Conservation (phyloP, 2,113 vertebrate genomes). For the Dasyprocta punctata region DNA sequence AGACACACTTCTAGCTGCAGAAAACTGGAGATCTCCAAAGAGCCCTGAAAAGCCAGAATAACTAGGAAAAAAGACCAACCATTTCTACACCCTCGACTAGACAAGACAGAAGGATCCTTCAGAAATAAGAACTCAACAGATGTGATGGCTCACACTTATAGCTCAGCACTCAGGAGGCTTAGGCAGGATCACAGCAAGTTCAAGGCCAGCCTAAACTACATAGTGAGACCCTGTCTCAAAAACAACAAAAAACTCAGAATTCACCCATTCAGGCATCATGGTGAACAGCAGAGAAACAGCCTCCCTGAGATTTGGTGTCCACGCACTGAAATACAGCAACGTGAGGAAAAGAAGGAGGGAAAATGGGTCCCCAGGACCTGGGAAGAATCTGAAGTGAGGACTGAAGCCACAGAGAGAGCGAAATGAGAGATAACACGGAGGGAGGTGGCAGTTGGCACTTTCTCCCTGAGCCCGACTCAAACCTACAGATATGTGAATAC, state of each 20-base stretch:
- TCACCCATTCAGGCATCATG: background rate
- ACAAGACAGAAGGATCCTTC: background rate
- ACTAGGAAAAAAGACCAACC: slow-evolving; percentile 23
- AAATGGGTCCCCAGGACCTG: background rate
- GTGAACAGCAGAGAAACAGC: background rate
- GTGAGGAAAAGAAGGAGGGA: background rate
- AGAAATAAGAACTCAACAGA: background rate
- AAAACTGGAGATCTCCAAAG: background rate
- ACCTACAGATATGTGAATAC: background rate
- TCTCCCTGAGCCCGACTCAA: background rate
- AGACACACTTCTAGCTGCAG: background rate
- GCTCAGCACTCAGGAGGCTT: background rate
- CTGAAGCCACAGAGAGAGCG: background rate
- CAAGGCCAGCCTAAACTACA: background rate
- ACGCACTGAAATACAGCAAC: background rate
- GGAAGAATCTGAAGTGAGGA: background rate
- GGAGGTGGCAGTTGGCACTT: background rate
- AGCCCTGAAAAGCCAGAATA: background rate
- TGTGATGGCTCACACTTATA: background rate
- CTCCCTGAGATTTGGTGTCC: background rate
- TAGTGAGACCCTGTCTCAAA: background rate
- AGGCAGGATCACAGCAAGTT: background rate
- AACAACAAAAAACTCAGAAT: background rate
- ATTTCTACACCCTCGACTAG: background rate
- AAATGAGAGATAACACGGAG: background rate